phyloP scores from a whole-genome alignment of 2,797 vertebrate species.

The Pelochelys cantorii region DNA sequence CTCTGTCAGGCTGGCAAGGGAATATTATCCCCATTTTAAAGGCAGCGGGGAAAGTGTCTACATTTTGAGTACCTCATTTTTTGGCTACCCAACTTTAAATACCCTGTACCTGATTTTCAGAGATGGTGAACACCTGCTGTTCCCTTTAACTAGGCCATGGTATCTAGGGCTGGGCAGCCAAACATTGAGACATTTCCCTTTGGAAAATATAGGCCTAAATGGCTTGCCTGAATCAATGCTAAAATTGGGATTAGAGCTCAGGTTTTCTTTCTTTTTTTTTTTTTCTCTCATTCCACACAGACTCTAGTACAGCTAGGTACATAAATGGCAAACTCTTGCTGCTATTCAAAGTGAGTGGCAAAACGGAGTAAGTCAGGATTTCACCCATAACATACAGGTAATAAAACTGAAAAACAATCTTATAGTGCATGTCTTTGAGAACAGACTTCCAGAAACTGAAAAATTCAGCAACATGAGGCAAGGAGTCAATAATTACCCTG shows the following conservation, averaged over 20 bases:
- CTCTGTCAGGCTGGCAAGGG: not conserved
- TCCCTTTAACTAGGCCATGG: not conserved
- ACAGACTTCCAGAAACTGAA: not conserved
- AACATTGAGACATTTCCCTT: not conserved
- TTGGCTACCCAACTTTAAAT: not conserved
- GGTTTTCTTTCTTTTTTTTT: not conserved
- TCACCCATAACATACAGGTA: not conserved
- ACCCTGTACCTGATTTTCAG: not conserved
- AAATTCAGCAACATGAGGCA: not conserved
- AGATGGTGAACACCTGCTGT: not conserved
- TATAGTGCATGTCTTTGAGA: not conserved
- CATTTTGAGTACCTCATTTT: not conserved
- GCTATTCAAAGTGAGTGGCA: not conserved
- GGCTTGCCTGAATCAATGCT: not conserved
- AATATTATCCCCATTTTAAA: not conserved
- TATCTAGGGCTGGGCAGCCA: not conserved
- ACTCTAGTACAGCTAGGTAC: not conserved
- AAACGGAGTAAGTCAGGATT: not conserved
- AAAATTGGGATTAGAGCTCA: not conserved
- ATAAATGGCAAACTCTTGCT: not conserved
- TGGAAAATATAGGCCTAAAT: not conserved
- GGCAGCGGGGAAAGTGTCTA: not conserved
- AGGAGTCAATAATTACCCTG: constrained; percentile 19
- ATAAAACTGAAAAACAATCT: not conserved
- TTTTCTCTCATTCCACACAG: not conserved